Conservation (phyloP, 92 coral and sea anemone genomes). For the Epizoanthus ramosus region DNA sequence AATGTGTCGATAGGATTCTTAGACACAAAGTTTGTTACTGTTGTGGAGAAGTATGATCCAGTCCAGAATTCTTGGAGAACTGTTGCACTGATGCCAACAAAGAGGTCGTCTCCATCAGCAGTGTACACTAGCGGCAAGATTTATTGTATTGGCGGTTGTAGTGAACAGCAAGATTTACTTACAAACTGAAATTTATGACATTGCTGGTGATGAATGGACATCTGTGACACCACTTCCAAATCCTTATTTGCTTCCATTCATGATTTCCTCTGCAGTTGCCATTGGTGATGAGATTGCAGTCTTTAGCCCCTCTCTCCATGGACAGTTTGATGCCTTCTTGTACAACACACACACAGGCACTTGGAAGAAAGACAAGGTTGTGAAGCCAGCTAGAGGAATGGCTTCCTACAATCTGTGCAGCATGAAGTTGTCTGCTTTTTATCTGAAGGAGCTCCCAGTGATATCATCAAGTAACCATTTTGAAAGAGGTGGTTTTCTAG, state of each 20-base stretch:
- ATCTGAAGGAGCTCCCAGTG: constrained; percentile 12
- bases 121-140: constrained; percentile 57
- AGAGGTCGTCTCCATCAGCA: constrained; percentile 54
- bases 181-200: constrained; percentile 34
- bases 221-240: not conserved
- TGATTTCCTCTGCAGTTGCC: not conserved
- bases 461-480: not conserved
- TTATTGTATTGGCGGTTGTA: constrained; percentile 69
- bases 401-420: not conserved
- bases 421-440: constrained; percentile 30
- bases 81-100: constrained; percentile 63
- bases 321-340: constrained; percentile 18
- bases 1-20: not conserved
- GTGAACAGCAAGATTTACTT: not conserved
- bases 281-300: constrained; percentile 6
- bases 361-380: constrained; percentile 11
- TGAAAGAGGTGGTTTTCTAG: not conserved
- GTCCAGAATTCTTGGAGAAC: constrained; percentile 57
- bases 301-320: constrained; percentile 10
- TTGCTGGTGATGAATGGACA: constrained; percentile 16
- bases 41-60: constrained; percentile 68
- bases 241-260: not conserved
- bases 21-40: not conserved
- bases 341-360: not conserved
- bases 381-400: constrained; percentile 1